phyloP scores from a whole-genome alignment of 1,140 invertebrate species.

The Caenorhabditis elegans region DNA sequence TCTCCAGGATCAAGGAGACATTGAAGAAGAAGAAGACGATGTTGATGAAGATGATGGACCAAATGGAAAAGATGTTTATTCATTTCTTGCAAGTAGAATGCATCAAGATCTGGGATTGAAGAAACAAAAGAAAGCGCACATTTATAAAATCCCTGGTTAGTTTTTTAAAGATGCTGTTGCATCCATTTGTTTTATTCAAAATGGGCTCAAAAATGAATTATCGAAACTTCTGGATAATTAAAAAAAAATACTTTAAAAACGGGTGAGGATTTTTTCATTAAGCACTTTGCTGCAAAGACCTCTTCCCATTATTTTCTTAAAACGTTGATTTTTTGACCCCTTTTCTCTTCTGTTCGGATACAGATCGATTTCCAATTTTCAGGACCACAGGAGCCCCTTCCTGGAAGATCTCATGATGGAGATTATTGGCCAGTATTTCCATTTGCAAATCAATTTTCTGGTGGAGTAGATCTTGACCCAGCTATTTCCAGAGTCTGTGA shows the following conservation, averaged over 20 bases:
- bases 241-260: too few species aligned
- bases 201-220: too few species aligned
- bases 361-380: too few species aligned
- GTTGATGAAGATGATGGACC: neutral
- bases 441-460: conserved; percentile 52
- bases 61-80: conserved; percentile 19
- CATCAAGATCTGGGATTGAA: neutral
- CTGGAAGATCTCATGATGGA: conserved; percentile 46
- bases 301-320: too few species aligned
- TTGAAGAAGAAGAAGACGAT: neutral
- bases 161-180: too few species aligned
- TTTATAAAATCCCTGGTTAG: neutral
- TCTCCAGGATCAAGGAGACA: conserved; percentile 12
- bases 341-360: too few species aligned
- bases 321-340: neutral
- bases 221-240: too few species aligned
- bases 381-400: conserved; percentile 51
- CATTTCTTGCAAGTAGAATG: conserved; percentile 7
- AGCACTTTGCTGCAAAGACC: too few species aligned
- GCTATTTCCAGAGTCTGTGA: conserved; percentile 47
- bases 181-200: too few species aligned
- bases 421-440: conserved; percentile 53
- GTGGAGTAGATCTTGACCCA: conserved; percentile 53
- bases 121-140: neutral
- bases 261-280: neutral